These are phyloP conservation scores for Luperina nickerlii DNA, from an alignment of 2,888 invertebrate species.

Conservation along the genomic window DNA sequence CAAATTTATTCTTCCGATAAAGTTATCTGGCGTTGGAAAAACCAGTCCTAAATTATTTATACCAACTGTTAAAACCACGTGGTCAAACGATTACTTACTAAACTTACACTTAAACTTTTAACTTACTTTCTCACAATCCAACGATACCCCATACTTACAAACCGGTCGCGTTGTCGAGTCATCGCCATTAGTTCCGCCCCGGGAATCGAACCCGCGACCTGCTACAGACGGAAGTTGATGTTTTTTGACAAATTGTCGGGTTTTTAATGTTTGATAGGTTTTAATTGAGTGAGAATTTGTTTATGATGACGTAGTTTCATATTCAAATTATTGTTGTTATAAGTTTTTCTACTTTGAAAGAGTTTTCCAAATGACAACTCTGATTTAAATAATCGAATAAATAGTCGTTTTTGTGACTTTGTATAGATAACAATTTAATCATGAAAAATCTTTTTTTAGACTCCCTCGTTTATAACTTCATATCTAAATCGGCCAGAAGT, in stretches of 20 bases:
- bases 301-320: not conserved
- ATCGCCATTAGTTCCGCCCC: slow-evolving; percentile 82
- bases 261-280: slow-evolving; percentile 54
- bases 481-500: not conserved
- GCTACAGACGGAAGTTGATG: slow-evolving; percentile 71
- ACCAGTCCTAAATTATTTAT: not conserved
- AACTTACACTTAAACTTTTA: slow-evolving; percentile 4
- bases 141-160: slow-evolving; percentile 51
- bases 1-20: too few species aligned
- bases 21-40: too few species aligned
- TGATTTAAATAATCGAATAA: not conserved
- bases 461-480: not conserved
- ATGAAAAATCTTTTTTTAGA: too few species aligned
- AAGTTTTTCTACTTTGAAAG: not conserved
- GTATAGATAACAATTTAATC: too few species aligned
- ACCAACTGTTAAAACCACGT: slow-evolving; percentile 7
- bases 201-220: slow-evolving; percentile 76
- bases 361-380: not conserved
- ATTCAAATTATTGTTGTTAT: not conserved
- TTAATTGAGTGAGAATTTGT: slow-evolving; percentile 55
- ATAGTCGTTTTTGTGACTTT: too few species aligned
- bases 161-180: slow-evolving; percentile 76
- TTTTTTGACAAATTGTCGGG: slow-evolving; percentile 58
- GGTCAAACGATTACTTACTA: slow-evolving; percentile 6
- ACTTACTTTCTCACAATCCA: slow-evolving; percentile 58